Evolutionary conservation across 2,888 invertebrate species (phyloP), one percentile per base, ranked within the genome.

Genomic region (Selenia dentaria): DNA sequence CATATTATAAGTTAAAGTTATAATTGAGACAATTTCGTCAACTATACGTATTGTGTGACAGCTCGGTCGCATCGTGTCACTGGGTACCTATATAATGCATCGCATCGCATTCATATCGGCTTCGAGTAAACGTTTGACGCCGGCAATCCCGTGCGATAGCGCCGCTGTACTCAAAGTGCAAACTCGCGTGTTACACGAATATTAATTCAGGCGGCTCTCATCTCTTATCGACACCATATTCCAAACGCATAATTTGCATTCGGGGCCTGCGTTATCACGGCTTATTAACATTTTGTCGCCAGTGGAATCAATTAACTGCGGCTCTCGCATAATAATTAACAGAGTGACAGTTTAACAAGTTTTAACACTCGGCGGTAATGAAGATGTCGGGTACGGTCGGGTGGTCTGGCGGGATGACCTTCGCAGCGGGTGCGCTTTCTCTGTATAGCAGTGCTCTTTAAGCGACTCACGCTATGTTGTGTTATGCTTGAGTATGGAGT

Each of bases 221-320:
- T 64, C 62, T 61, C 64, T 75, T 81, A 80, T 79, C 78, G 59
- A 45, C 70, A 79, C 79, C 74, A 63, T 72, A 79, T 74, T 74
- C 77, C 62, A 71, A 75, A 70, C 59, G 67, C 64, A 61, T 71
- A 66, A 84, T 83, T 83, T 80, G 80, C 83, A 82, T 83, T 74
- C 72, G 70, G 68, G 70, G 71, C 67, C 37, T 35, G 43, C 53
- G 59, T 74, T 87, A 86, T 88, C 88, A 68, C 53, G 60, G 57
- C 83, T 79, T 87, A 88, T 89, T 87, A 88, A 83, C 87, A 87
- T 88, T 87, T 85, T 80, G 88, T 86, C 86, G 83, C 81, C 79
- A 75, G 64, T 73, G 62, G 86, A 81, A 82, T 84, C 85, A 84
- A 86, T 87, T 88, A 87, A 84, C 74, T 63, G 70, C 69, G 72